phyloP scores from a whole-genome alignment of 1,140 invertebrate genomes.

The Heliconius nattereri region DNA sequence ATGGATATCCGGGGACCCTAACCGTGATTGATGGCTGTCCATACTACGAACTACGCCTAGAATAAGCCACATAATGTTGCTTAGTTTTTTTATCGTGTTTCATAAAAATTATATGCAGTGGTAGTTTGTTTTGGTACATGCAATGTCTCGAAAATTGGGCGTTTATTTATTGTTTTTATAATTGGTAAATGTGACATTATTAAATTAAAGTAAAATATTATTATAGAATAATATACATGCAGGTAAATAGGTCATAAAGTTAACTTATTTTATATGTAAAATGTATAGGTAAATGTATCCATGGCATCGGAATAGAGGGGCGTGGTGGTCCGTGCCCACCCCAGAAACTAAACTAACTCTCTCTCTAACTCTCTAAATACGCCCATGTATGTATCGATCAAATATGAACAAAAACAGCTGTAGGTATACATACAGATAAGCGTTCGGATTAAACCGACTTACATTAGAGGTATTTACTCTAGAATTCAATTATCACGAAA shows the following conservation, averaged over 20 bases:
- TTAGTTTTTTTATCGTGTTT: background rate
- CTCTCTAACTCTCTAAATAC: too few relatives aligned
- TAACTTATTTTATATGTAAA: too few relatives aligned
- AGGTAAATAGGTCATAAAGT: too few relatives aligned
- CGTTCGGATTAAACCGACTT: slow-evolving; percentile 2
- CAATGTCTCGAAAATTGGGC: too few relatives aligned
- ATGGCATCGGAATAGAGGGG: too few relatives aligned
- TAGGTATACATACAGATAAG: background rate
- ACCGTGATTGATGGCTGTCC: slow-evolving; percentile 6
- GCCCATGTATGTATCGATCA: background rate
- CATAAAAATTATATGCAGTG: background rate
- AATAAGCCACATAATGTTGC: background rate
- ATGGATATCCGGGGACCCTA: background rate
- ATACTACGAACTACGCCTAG: background rate
- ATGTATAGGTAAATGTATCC: too few relatives aligned
- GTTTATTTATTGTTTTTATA: too few relatives aligned
- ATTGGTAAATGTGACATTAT: too few relatives aligned
- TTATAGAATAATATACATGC: too few relatives aligned
- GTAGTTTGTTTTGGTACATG: background rate
- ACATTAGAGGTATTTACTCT: background rate
- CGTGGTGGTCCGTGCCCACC: too few relatives aligned
- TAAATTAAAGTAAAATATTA: too few relatives aligned
- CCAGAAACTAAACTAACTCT: too few relatives aligned
- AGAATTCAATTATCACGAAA: slow-evolving; percentile 13
- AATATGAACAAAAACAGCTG: background rate